phyloP scores from a whole-genome alignment of 2,888 invertebrate species.

The Auanema sp. region DNA sequence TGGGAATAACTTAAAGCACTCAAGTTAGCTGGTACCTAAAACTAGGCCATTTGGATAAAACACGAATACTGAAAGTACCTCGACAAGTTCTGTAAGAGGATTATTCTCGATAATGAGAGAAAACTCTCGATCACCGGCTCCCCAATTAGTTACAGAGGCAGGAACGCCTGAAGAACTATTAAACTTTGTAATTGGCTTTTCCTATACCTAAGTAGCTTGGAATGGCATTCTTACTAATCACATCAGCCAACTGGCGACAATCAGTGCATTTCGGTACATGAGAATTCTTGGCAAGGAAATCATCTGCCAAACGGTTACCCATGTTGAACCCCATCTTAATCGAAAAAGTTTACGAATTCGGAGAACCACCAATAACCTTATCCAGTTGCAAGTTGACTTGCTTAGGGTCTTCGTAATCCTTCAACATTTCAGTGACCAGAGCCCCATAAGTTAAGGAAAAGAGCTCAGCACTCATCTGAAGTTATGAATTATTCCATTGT shows the following conservation, averaged over 20 bases:
- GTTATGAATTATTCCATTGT: background rate
- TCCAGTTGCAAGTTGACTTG: constrained; percentile 96
- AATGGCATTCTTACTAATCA: constrained; percentile 71
- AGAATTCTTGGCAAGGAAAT: constrained; percentile 85
- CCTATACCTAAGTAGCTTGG: constrained; percentile 76
- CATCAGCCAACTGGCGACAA: constrained; percentile 85
- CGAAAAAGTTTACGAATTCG: background rate
- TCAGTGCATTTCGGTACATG: constrained; percentile 87
- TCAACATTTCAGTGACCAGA: constrained; percentile 90
- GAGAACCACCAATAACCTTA: constrained; percentile 45
- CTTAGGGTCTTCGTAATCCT: constrained; percentile 92
- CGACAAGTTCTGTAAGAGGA: constrained; percentile 81
- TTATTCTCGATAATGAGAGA: constrained; percentile 88
- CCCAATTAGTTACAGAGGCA: constrained; percentile 92
- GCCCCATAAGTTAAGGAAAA: constrained; percentile 97
- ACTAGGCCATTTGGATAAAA: constrained; percentile 67
- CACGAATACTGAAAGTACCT: constrained; percentile 23
- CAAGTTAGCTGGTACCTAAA: constrained; percentile 38
- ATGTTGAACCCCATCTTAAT: constrained; percentile 85
- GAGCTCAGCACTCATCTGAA: constrained; percentile 72
- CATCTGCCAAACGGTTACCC: constrained; percentile 94
- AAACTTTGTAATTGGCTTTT: background rate
- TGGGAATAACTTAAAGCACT: constrained; percentile 65
- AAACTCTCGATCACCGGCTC: constrained; percentile 78
- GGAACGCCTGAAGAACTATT: constrained; percentile 73